Evolutionary conservation across 2,113 vertebrate genomes (phyloP).

Genomic region (Eidolon helvum): DNA sequence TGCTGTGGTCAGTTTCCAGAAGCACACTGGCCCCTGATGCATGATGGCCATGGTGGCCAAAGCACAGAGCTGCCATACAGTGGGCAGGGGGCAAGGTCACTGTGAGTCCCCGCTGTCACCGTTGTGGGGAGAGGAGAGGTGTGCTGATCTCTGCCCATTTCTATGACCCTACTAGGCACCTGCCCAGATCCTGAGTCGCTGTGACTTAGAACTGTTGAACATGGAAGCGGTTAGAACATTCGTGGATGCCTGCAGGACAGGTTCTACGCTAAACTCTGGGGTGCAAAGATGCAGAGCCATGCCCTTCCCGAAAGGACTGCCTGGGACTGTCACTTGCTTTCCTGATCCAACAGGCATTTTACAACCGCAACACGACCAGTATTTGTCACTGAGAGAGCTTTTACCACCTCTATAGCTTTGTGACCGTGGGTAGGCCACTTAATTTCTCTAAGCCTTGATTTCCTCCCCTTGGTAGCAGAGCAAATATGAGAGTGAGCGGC

Average conservation of each 20-base stretch:
- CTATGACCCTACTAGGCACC: background rate
- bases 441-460: background rate
- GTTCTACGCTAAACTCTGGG: background rate
- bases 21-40: background rate
- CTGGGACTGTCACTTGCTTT: background rate
- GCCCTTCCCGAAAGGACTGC: background rate
- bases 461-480: background rate
- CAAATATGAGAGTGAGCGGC: background rate
- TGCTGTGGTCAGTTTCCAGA: background rate
- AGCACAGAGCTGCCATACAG: accelerated
- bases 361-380: accelerated
- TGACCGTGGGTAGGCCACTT: background rate
- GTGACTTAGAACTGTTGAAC: background rate
- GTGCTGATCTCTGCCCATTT: background rate
- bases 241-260: background rate
- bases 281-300: background rate
- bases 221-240: background rate
- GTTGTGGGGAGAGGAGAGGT: background rate
- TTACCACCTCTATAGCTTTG: background rate
- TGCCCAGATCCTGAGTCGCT: background rate
- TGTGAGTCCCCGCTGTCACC: accelerated
- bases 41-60: background rate
- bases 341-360: background rate
- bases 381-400: background rate
- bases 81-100: background rate